Evolutionary conservation across 1,140 invertebrate species (phyloP).

Genomic region (Temnothorax longispinosus): DNA sequence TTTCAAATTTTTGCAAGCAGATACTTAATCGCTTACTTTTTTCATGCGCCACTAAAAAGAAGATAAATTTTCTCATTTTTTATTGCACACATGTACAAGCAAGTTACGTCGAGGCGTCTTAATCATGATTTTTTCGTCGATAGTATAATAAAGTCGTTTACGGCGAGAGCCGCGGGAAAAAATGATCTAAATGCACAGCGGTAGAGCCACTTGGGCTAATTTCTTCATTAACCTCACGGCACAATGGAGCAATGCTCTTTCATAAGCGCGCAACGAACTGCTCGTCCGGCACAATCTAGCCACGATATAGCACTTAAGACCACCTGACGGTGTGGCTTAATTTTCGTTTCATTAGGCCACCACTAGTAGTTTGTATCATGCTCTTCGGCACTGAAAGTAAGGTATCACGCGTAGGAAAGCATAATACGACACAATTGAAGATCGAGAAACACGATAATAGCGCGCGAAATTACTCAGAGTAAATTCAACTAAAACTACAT

Average conservation of each 20-base stretch:
- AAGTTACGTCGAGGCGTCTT: constrained; percentile 16
- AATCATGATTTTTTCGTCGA: constrained; percentile 55
- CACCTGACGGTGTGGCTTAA: constrained; percentile 76
- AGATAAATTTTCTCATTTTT: neutral
- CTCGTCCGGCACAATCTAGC: constrained; percentile 56
- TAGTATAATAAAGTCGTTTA: constrained; percentile 67
- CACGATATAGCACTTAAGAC: constrained; percentile 69
- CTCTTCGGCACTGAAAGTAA: constrained; percentile 36
- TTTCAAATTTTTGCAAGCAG: neutral
- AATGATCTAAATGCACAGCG: constrained; percentile 61
- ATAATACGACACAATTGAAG: constrained; percentile 8
- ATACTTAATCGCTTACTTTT: neutral
- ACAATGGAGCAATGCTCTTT: constrained; percentile 56
- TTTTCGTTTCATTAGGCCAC: constrained; percentile 75
- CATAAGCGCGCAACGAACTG: constrained; percentile 59
- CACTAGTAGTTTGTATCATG: constrained; percentile 62
- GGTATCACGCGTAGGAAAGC: neutral
- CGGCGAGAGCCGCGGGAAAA: constrained; percentile 39
- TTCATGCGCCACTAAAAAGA: neutral
- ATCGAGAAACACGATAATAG: neutral
- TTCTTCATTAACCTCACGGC: constrained; percentile 74
- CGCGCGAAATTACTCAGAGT: neutral
- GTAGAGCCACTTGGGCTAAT: constrained; percentile 64
- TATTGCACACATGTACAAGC: neutral
- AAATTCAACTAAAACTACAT: neutral